Evolutionary conservation across 2,797 vertebrate genomes (phyloP).

Genomic region (Myotis vivesi): DNA sequence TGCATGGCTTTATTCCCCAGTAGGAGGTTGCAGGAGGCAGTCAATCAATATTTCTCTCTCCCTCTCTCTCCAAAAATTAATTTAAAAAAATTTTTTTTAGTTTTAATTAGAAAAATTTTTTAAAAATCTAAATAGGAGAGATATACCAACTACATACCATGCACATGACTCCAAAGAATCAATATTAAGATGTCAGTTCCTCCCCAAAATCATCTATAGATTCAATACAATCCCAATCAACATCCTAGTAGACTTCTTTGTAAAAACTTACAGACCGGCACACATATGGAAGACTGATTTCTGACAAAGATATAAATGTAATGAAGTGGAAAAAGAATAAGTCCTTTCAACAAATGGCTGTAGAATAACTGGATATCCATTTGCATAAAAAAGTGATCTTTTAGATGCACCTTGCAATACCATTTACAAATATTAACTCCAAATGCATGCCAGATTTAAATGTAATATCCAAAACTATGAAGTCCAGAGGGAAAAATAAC

Average conservation of each 20-base stretch:
- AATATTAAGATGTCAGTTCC: neutral
- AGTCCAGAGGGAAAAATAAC: neutral
- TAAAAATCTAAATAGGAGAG: neutral
- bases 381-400: neutral
- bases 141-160: too few species aligned
- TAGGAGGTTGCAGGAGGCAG: neutral
- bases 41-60: neutral
- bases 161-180: neutral
- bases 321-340: neutral
- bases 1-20: neutral
- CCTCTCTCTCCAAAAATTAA: neutral
- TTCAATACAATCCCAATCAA: conserved; percentile 18
- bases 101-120: neutral
- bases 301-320: neutral
- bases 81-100: neutral
- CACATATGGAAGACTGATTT: neutral
- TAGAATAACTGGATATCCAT: neutral
- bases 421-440: conserved; percentile 29
- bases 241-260: neutral
- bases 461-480: neutral
- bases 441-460: conserved; percentile 34
- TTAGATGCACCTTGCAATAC: neutral
- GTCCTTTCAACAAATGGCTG: neutral
- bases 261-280: neutral
- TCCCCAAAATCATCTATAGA: neutral